These are phyloP conservation scores for Pollachius pollachius DNA, from an alignment of 2,113 vertebrate genomes.

Conservation along the genomic window DNA sequence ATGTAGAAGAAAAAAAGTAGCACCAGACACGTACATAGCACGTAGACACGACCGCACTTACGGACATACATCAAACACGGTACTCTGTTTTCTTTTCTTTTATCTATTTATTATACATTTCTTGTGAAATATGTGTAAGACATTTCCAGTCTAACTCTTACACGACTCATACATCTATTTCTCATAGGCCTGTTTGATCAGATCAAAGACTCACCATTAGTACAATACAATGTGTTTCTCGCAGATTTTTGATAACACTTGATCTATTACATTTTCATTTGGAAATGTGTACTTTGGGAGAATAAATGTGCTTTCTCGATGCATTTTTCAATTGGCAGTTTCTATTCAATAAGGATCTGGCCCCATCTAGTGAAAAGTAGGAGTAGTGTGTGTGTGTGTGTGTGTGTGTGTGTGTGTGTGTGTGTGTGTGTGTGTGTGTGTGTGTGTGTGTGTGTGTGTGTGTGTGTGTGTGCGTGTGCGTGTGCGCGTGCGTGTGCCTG, in stretches of 20 bases:
- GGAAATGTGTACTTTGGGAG: background rate
- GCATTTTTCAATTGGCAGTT: background rate
- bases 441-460: background rate
- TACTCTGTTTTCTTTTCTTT: no score
- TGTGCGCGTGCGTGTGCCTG: no score
- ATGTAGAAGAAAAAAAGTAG: no score
- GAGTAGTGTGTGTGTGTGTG: conserved; percentile 18
- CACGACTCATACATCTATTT: no score
- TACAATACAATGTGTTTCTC: conserved; percentile 9
- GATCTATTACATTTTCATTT: conserved; percentile 17
- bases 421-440: background rate
- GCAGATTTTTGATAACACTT: background rate
- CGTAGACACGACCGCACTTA: no score
- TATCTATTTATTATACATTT: background rate
- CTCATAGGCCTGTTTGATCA: conserved; percentile 9
- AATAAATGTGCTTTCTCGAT: conserved; percentile 1
- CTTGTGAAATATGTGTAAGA: no score
- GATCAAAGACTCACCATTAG: conserved; percentile 3
- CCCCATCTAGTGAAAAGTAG: conserved; percentile 64
- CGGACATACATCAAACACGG: no score
- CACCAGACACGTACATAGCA: no score
- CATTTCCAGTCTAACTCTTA: no score
- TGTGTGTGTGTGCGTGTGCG: background rate
- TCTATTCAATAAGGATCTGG: conserved; percentile 52
- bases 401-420: background rate